Evolutionary conservation across 2,888 invertebrate genomes (phyloP), one percentile per base, ranked within the genome.

Genomic region (Eupithecia subfuscata): DNA sequence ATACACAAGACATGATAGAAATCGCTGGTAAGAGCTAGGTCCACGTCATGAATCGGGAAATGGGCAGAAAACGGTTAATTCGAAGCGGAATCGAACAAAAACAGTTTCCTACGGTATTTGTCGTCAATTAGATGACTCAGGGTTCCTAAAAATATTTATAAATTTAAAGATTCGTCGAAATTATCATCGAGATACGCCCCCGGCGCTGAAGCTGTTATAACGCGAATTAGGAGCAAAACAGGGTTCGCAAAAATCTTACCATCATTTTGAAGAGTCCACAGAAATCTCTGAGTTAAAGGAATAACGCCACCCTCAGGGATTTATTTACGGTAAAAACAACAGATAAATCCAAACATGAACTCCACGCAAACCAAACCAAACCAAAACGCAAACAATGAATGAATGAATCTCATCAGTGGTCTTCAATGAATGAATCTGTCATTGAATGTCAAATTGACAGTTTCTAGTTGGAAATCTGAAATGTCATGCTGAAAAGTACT

Each of bases 191-290:
- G 77, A 71, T 77, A 77, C 77, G 77, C 77, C 77, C 77, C 77
- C 77, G 75, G 75, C 74, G 72, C 16, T 60, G 63, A 8, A 67
- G 9, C 11, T 45, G 0, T 18, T 60, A 52, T 3, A 7, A 16
- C 37, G 8, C 65, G 12, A 25, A 52, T 71, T 63, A 22, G 52
- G 70, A 5, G 52, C 7, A 52, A 70, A 11, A 11, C 0, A 8
- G 30, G 2, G 22, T 34, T 11, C 18, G 16, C 14, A 18, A 69
- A 70, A 73, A 77, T 84, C 91, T 88, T 79, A 92, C 91, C 91
- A 92, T 92, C 91, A 92, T 92, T 73, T 87, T 89, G 80, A 72
- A 76, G 52, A 30, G 4, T 52, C 9, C 18, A 64, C 25, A 30
- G 30, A 45, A 69, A 71, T 48, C 34, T 63, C 34, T 65, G 34